phyloP scores from a whole-genome alignment of 2,113 vertebrate genomes.

The Notarius lentiginosus region DNA sequence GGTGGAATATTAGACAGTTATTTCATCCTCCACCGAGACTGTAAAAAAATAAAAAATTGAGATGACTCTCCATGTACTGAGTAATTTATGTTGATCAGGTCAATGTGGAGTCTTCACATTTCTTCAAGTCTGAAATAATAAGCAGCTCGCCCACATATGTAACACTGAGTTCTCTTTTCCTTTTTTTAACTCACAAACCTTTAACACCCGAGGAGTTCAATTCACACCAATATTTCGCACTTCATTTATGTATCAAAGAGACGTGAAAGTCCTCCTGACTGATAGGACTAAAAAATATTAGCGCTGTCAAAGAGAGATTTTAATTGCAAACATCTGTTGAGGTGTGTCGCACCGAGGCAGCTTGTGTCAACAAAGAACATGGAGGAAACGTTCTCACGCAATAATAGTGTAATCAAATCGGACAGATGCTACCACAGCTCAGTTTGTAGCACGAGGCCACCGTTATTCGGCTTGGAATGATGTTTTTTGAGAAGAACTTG shows the following conservation, averaged over 20 bases:
- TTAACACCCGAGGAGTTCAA: not conserved
- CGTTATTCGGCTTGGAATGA: not conserved
- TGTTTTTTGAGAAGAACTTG: too few relatives aligned
- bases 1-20: constrained; percentile 19
- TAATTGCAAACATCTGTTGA: constrained; percentile 51
- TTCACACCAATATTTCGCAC: not conserved
- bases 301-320: constrained; percentile 31
- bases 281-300: not conserved
- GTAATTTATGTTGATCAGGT: constrained; percentile 33
- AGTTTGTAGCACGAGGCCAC: constrained; percentile 18
- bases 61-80: constrained; percentile 34
- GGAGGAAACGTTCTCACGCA: constrained; percentile 26
- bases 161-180: constrained; percentile 7
- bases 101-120: constrained; percentile 20
- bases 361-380: constrained; percentile 41
- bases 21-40: constrained; percentile 21
- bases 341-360: constrained; percentile 22
- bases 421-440: constrained; percentile 22
- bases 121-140: constrained; percentile 38
- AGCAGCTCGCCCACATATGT: not conserved
- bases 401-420: constrained; percentile 35
- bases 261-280: not conserved
- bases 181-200: not conserved
- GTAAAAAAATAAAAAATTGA: constrained; percentile 9
- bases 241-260: not conserved